These are phyloP conservation scores for Pteromalus puparum DNA, from an alignment of 1,140 invertebrate species.

Conservation along the genomic window DNA sequence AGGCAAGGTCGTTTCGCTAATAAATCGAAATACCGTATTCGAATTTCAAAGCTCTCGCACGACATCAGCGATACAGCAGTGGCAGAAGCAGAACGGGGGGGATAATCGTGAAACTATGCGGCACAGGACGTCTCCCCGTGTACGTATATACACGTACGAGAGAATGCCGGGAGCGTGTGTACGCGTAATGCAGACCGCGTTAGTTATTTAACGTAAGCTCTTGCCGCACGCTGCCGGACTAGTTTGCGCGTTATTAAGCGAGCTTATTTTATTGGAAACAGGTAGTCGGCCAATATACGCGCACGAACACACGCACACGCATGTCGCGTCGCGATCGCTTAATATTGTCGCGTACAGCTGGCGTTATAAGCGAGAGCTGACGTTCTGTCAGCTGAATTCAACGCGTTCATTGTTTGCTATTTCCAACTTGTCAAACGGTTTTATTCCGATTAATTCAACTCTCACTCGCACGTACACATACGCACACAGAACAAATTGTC, in stretches of 20 bases:
- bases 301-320: conserved; percentile 33
- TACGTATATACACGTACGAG: neutral
- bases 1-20: conserved; percentile 31
- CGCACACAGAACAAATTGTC: neutral
- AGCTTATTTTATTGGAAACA: conserved; percentile 62
- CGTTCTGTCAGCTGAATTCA: conserved; percentile 16
- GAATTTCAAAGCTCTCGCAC: conserved; percentile 18
- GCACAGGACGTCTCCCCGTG: neutral
- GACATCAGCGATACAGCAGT: neutral
- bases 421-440: conserved; percentile 18
- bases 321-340: conserved; percentile 44
- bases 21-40: conserved; percentile 43
- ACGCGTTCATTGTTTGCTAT: neutral
- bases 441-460: conserved; percentile 3
- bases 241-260: conserved; percentile 61
- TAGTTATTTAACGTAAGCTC: conserved; percentile 50
- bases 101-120: conserved; percentile 50
- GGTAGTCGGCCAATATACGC: conserved; percentile 55
- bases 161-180: neutral
- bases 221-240: conserved; percentile 35
- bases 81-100: neutral
- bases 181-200: conserved; percentile 23
- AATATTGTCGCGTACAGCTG: conserved; percentile 40
- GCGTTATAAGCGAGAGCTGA: conserved; percentile 34
- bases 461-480: neutral